Evolutionary conservation across 2,888 invertebrate genomes (phyloP), one percentile per base, ranked within the genome.

Genomic region (Standfussiana lucernea): DNA sequence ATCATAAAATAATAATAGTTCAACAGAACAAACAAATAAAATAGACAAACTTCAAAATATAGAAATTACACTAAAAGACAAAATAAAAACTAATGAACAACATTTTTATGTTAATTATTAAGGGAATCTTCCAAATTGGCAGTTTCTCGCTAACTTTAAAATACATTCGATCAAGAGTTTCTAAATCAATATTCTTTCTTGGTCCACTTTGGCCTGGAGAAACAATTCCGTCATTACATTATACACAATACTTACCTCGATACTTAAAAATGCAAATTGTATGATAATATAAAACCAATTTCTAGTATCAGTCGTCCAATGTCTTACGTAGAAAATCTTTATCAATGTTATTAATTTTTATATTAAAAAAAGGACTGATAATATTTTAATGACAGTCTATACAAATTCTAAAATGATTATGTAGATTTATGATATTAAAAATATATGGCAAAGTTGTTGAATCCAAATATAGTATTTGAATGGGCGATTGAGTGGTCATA

Each of bases 171-270:
- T 77, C 5, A 35, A 67, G 37, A 56, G 47, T 85, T 81, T 67
- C 47, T 61, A 53, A 74, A 64, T 42, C 50, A 68, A 68, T 59
- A 50, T 75, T 77, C n/a, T 53, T 35, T 75, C 70, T 85, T 83
- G 81, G 80, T 89, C 84, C 89, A 35, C 85, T 80, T 86, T 79
- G 78, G 86, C 83, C 72, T 61, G 84, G 64, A 83, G 71, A 83
- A 77, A 79, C 69, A 79, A 76, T 83, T 73, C 72, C 72, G 21
- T 83, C 45, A 42, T 73, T 79, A 71, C 64, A 59, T 69, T 45
- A 65, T 74, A 78, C 68, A 64, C 75, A 70, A 85, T 84, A 85
- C 85, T 85, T 84, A 85, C 85, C 85, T 81, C 81, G 21, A 50
- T 65, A 76, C 40, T 69, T 40, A 62, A 77, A 72, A 72, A 65